Evolutionary conservation across 1,140 invertebrate genomes (phyloP).

Genomic region (fruit fly (Drosophila melanogaster)): Release_6_plus_ISO1_MT NT_033779.5:12360001-12360500

Average conservation of each 20-base stretch:
- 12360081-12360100: slow-evolving; percentile 83
- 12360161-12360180: slow-evolving; percentile 36
- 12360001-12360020: slow-evolving; percentile 7
- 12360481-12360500: slow-evolving; percentile 65
- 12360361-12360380: too few relatives aligned
- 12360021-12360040: not conserved
- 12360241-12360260: slow-evolving; percentile 4
- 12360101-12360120: slow-evolving; percentile 83
- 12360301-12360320: too few relatives aligned
- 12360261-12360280: not conserved
- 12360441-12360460: not conserved
- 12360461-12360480: slow-evolving; percentile 24
- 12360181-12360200: slow-evolving; percentile 15
- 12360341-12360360: too few relatives aligned
- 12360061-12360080: slow-evolving; percentile 81
- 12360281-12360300: not conserved
- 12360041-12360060: slow-evolving; percentile 58
- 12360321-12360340: too few relatives aligned
- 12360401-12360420: too few relatives aligned
- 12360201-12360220: not conserved
- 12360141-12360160: slow-evolving; percentile 78
- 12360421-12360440: too few relatives aligned
- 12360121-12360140: slow-evolving; percentile 84
- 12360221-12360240: slow-evolving; percentile 22
- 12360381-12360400: too few relatives aligned